These are phyloP conservation scores for Pachyrhynchus sulphureomaculatus DNA, from an alignment of 1,140 invertebrate genomes.

Conservation along the genomic window DNA sequence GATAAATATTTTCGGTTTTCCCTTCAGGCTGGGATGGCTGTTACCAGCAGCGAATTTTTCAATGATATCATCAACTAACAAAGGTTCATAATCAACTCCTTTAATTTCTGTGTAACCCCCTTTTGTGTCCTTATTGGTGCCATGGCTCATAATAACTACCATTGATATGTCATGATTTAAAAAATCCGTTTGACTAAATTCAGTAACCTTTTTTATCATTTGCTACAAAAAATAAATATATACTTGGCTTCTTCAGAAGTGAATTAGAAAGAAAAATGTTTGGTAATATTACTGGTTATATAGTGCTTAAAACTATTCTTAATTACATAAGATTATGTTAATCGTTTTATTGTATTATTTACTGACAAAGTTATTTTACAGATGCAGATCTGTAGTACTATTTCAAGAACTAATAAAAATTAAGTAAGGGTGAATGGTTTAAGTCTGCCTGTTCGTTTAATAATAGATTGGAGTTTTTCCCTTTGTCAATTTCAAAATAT, in stretches of 20 bases:
- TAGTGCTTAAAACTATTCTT: too few species aligned
- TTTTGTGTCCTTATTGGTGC: conserved; percentile 38
- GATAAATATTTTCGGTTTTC: conserved; percentile 78
- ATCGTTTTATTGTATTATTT: too few species aligned
- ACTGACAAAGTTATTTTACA: too few species aligned
- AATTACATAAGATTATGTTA: too few species aligned
- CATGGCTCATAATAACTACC: conserved; percentile 63
- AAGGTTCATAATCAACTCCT: conserved; percentile 53
- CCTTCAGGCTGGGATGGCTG: conserved; percentile 58
- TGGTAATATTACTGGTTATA: too few species aligned
- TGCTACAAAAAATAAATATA: conserved; percentile 9
- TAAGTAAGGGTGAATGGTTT: too few species aligned
- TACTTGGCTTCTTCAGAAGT: background rate
- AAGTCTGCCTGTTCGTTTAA: too few species aligned
- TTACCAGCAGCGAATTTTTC: conserved; percentile 62
- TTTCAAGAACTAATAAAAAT: too few species aligned
- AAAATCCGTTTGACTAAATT: conserved; percentile 25
- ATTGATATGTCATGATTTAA: conserved; percentile 56
- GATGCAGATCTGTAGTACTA: too few species aligned
- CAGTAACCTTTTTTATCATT: conserved; percentile 22
- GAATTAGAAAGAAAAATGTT: too few species aligned
- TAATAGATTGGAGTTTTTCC: too few species aligned
- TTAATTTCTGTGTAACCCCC: conserved; percentile 44
- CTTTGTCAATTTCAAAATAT: too few species aligned
- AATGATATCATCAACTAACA: conserved; percentile 55